Conservation (phyloP, 2,797 vertebrate species). For the Diplodus sargus region DNA sequence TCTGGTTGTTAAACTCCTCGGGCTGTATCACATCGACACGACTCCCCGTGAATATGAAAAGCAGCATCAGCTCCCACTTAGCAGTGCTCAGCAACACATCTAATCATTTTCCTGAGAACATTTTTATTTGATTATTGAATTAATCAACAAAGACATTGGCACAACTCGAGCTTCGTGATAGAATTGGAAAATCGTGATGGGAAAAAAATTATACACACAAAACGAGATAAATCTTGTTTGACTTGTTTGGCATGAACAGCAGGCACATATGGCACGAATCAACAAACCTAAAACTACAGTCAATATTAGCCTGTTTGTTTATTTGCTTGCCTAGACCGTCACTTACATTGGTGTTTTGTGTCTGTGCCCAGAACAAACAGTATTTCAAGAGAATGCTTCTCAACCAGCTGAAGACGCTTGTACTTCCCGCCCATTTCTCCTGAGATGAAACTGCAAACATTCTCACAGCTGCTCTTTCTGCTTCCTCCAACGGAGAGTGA, state of each 20-base stretch:
- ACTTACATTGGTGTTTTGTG: slow-evolving; percentile 83
- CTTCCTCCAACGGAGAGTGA: slow-evolving; percentile 44
- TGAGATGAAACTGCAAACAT: slow-evolving; percentile 79
- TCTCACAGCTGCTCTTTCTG: slow-evolving; percentile 77
- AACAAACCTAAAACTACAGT: slow-evolving; percentile 71
- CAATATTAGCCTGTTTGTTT: slow-evolving; percentile 85
- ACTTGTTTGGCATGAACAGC: slow-evolving; percentile 63
- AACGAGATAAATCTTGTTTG: slow-evolving; percentile 39
- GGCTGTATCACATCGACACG: slow-evolving; percentile 9
- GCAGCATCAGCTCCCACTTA: not conserved
- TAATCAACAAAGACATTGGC: not conserved
- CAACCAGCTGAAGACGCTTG: slow-evolving; percentile 81
- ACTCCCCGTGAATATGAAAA: not conserved
- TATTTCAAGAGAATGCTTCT: slow-evolving; percentile 65
- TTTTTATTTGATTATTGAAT: not conserved
- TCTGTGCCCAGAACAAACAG: slow-evolving; percentile 86
- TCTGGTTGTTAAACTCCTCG: slow-evolving; percentile 13
- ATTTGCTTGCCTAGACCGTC: slow-evolving; percentile 81
- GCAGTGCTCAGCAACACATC: not conserved
- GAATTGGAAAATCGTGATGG: slow-evolving; percentile 12
- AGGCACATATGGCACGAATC: slow-evolving; percentile 69
- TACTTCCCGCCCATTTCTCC: slow-evolving; percentile 76
- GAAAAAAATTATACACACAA: slow-evolving; percentile 1
- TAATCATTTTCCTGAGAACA: not conserved
- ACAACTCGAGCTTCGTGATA: not conserved